Evolutionary conservation across 2,888 invertebrate species (phyloP), one percentile per base, ranked within the genome.

Genomic region (Tuberolachnus salignus): DNA sequence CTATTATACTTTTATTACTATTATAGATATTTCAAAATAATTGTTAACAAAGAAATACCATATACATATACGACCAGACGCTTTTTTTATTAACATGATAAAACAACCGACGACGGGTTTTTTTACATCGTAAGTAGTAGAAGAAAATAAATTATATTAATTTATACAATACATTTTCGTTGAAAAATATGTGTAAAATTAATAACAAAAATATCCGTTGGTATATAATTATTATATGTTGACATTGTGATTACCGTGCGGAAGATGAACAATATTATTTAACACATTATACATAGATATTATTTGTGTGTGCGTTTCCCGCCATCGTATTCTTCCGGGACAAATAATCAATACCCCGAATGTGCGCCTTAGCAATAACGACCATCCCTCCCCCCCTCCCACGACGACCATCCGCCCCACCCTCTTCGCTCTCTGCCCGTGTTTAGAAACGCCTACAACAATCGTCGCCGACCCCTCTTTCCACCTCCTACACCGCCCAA

Each of bases 311-410:
- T 26, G 67, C 21, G 78, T 78, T 78, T 78, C 78, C 78, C 78
- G 78, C 78, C 78, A 78, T 67, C 55, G 49, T 49, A 59, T 78
- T 78, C 78, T 78, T 67, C 78, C 42, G 59, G 59, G 67, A 67
- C 67, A 67, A 78, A 78, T 78, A 78, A 78, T 78, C 78, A 78
- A 78, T 78, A 78, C 78, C 49, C 34, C 16, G 78, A 78, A 78
- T 59, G 78, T 69, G 78, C 78, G 78, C 78, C 78, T 78, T 69
- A 59, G 78, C 59, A 78, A 78, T 78, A 78, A 78, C 78, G 67
- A 75, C 67, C 55, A 34, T 67, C 75, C 75, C 19, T 44, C 34
- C 66, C 19, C 19, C 57, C 14, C 55, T 10, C 55, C 75, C 75
- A 53, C 64, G 73, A 53, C 53, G 53, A 72, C 61, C 55, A 34